These are phyloP conservation scores for Oedothorax gibbosus DNA, from an alignment of 1,140 invertebrate genomes.

Conservation along the genomic window DNA sequence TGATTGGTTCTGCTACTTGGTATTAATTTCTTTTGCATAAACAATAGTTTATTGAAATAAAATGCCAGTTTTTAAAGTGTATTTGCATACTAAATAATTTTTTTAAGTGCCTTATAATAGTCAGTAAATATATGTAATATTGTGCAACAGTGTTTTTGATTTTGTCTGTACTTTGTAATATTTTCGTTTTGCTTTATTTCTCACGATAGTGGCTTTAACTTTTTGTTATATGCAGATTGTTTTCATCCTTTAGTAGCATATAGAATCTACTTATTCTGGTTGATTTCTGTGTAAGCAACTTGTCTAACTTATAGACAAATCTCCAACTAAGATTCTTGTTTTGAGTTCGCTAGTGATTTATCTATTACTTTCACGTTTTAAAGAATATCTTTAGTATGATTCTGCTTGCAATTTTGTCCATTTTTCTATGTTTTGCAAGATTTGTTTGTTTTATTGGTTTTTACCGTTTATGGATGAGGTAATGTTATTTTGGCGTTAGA, in stretches of 20 bases:
- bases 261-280: neutral
- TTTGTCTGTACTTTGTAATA: slow-evolving; percentile 4
- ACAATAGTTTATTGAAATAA: neutral
- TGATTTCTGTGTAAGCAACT: neutral
- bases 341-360: slow-evolving; percentile 25
- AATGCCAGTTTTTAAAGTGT: neutral
- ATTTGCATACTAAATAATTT: neutral
- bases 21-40: slow-evolving; percentile 11
- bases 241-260: neutral
- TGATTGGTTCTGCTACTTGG: slow-evolving; percentile 5
- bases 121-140: neutral
- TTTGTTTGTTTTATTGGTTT: slow-evolving; percentile 57
- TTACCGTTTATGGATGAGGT: slow-evolving; percentile 60
- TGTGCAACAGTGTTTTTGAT: no score
- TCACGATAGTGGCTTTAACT: no score
- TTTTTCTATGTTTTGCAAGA: slow-evolving; percentile 23
- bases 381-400: neutral
- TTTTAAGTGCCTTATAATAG: slow-evolving; percentile 5
- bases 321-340: slow-evolving; percentile 13
- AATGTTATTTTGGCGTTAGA: slow-evolving; percentile 35
- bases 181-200: neutral
- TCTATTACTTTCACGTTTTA: neutral
- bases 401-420: slow-evolving; percentile 4
- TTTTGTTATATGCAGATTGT: neutral
- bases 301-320: neutral